phyloP scores from a whole-genome alignment of 2,113 vertebrate species.

The Labeo rohita region DNA sequence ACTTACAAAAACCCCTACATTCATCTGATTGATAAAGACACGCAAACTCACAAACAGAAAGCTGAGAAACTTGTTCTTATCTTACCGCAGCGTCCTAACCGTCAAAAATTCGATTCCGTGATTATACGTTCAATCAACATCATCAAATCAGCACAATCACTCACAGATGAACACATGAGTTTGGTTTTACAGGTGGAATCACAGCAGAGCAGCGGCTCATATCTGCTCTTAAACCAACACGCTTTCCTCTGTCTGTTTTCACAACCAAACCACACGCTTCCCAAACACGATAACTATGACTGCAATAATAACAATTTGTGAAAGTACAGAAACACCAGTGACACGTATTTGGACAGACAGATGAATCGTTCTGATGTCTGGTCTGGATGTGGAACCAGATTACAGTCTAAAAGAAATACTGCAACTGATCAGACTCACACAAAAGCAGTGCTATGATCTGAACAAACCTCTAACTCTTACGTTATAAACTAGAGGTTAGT shows the following conservation, averaged over 20 bases:
- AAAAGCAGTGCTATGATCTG: not conserved
- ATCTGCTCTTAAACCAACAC: not conserved
- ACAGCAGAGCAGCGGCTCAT: not conserved
- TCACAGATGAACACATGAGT: not conserved
- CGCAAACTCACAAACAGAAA: constrained; percentile 28
- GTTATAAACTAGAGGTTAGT: not conserved
- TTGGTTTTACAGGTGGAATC: not conserved
- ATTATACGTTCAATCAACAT: not conserved
- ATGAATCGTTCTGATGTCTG: not conserved
- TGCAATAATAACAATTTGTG: not conserved
- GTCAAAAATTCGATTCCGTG: not conserved
- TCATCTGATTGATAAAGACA: not conserved
- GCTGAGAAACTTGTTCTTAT: not conserved
- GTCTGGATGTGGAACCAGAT: not conserved
- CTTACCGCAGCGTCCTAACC: not conserved
- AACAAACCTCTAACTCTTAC: not conserved
- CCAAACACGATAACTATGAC: not conserved
- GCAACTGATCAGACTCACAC: not conserved
- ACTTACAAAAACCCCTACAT: not conserved
- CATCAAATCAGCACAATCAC: not conserved
- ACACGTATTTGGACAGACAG: constrained; percentile 8
- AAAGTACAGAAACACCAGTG: not conserved
- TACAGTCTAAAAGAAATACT: not conserved
- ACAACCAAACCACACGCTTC: constrained; percentile 4
- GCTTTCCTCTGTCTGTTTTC: not conserved